Conservation (phyloP, 2,888 invertebrate species). For the Cerastis leucographa region DNA sequence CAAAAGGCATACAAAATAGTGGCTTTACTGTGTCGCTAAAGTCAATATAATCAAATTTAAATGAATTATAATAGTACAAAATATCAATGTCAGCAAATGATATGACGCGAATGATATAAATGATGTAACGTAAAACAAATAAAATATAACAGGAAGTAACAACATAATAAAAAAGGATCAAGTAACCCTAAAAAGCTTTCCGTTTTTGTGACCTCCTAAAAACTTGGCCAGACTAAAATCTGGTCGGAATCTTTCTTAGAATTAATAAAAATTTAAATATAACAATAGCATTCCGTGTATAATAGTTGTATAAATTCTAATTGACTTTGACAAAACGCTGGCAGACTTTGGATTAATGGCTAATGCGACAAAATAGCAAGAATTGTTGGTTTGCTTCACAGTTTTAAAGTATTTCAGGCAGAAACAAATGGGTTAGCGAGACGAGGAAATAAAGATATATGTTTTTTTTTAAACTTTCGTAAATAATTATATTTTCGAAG, state of each 20-base stretch:
- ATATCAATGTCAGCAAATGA: too few species aligned
- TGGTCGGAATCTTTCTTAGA: not conserved
- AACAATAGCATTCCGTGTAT: constrained; percentile 22
- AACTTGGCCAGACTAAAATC: not conserved
- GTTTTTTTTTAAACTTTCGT: constrained; percentile 8
- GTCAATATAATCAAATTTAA: too few species aligned
- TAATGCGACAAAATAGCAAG: constrained; percentile 18
- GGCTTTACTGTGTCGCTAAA: too few species aligned
- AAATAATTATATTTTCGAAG: not conserved
- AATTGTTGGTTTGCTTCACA: constrained; percentile 33
- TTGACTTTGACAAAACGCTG: constrained; percentile 55
- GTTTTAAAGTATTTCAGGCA: constrained; percentile 48
- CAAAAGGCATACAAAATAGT: too few species aligned
- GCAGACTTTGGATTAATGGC: constrained; percentile 30
- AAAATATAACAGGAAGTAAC: too few species aligned
- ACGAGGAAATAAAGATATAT: constrained; percentile 21
- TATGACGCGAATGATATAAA: too few species aligned
- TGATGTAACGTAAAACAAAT: too few species aligned
- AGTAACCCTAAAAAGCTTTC: too few species aligned
- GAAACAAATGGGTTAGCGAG: constrained; percentile 38
- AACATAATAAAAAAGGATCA: too few species aligned
- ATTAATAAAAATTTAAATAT: not conserved
- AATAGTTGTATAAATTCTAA: constrained; percentile 46
- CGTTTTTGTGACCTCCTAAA: not conserved
- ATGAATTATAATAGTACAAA: too few species aligned